A percentile compares a stretch with the other conserved stretches of the same genome.
Evolutionary conservation across 2,797 vertebrate genomes (phyloP).

Genomic region (Lagodon rhomboides): DNA sequence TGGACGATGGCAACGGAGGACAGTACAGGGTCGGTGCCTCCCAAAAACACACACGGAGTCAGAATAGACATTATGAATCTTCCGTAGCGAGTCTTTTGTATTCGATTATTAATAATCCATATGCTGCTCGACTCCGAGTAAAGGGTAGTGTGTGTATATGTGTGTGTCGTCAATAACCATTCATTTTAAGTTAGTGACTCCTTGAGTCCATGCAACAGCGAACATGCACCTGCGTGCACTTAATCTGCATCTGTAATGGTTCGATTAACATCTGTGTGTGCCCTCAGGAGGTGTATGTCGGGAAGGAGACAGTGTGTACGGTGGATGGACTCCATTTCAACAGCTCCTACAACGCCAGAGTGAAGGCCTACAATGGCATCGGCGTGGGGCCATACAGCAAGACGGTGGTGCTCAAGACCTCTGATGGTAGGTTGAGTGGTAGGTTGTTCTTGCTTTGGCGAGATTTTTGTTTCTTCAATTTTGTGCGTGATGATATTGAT

Average conservation of each 20-base stretch:
- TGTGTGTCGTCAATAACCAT: slow-evolving; percentile 19
- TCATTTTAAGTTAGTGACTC: not conserved
- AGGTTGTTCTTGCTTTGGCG: not conserved
- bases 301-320: slow-evolving; percentile 97
- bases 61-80: not conserved
- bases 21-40: slow-evolving; percentile 92
- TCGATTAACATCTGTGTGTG: slow-evolving; percentile 10
- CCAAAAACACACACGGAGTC: not conserved
- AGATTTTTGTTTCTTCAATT: not conserved
- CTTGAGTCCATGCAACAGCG: not conserved
- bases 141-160: not conserved
- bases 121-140: slow-evolving; percentile 26
- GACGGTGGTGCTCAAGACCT: slow-evolving; percentile 96
- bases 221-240: not conserved
- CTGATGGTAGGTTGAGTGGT: slow-evolving; percentile 88
- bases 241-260: slow-evolving; percentile 22
- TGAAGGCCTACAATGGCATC: slow-evolving; percentile 94
- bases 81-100: not conserved
- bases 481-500: not conserved
- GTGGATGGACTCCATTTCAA: slow-evolving; percentile 99
- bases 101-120: slow-evolving; percentile 56
- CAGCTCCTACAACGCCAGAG: slow-evolving; percentile 96
- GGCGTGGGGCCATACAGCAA: slow-evolving; percentile 98
- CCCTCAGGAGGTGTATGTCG: slow-evolving; percentile 96
- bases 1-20: slow-evolving; percentile 96